phyloP scores from a whole-genome alignment of 2,888 invertebrate species.

The Morinoia aosen region DNA sequence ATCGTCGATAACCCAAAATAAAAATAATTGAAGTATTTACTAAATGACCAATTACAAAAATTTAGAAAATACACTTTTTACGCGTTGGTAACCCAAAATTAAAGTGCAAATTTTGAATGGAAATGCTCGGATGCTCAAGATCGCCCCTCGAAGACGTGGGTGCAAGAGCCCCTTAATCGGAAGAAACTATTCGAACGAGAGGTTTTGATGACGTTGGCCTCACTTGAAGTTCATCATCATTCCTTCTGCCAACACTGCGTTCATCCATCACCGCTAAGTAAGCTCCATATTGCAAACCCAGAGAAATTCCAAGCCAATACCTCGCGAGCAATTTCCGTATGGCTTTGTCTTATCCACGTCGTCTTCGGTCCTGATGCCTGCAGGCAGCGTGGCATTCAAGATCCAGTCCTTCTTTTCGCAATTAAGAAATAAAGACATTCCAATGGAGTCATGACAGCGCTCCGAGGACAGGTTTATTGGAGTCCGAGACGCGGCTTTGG shows the following conservation, averaged over 20 bases:
- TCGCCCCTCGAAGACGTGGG: background rate
- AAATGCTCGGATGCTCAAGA: background rate
- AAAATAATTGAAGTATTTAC: too few species aligned
- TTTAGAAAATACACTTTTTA: background rate
- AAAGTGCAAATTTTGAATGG: background rate
- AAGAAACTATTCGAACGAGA: conserved; percentile 16
- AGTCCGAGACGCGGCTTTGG: conserved; percentile 59
- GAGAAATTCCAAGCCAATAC: conserved; percentile 42
- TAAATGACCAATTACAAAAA: too few species aligned
- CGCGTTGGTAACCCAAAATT: background rate
- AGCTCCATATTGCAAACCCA: conserved; percentile 34
- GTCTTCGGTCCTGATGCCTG: conserved; percentile 16
- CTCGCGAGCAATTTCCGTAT: conserved; percentile 6
- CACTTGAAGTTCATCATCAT: conserved; percentile 10
- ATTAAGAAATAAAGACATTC: conserved; percentile 62
- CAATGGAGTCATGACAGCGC: conserved; percentile 56
- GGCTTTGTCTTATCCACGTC: conserved; percentile 30
- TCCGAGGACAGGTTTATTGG: conserved; percentile 61
- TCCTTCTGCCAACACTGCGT: conserved; percentile 44
- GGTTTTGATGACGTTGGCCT: conserved; percentile 15
- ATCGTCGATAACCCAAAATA: too few species aligned
- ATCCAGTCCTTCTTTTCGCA: conserved; percentile 54
- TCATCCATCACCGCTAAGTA: conserved; percentile 52
- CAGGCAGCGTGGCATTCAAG: conserved; percentile 11
- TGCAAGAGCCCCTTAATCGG: conserved; percentile 27